Evolutionary conservation across 2,113 vertebrate genomes (phyloP).

Genomic region (Circaetus cinerascens): DNA sequence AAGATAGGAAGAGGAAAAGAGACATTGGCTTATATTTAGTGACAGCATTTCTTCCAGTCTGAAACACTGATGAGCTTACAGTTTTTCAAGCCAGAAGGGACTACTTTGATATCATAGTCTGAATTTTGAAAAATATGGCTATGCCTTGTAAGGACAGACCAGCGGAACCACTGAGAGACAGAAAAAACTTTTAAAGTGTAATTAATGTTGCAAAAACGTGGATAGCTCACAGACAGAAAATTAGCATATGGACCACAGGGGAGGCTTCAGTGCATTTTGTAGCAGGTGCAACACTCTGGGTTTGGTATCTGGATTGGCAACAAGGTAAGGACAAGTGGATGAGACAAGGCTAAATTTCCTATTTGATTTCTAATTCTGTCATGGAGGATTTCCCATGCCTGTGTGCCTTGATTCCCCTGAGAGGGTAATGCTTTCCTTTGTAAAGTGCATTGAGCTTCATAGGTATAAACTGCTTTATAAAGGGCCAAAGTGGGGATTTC

Average conservation of each 20-base stretch:
- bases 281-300: background rate
- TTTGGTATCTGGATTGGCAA: background rate
- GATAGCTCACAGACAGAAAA: background rate
- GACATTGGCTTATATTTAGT: background rate
- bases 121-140: background rate
- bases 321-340: background rate
- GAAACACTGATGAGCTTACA: background rate
- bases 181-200: background rate
- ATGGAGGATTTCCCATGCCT: background rate
- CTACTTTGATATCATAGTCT: background rate
- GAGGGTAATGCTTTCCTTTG: background rate
- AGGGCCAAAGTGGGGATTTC: background rate
- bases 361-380: background rate
- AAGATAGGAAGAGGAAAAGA: background rate
- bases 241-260: background rate
- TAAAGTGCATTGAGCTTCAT: background rate
- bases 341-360: background rate
- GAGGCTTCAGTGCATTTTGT: background rate
- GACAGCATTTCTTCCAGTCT: constrained; percentile 16
- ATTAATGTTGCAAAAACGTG: background rate
- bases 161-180: background rate
- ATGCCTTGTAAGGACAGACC: background rate
- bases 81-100: background rate
- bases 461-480: background rate
- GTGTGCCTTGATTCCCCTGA: background rate